Evolutionary conservation across 2,888 invertebrate genomes (phyloP).

Genomic region (Clitarchus hookeri): DNA sequence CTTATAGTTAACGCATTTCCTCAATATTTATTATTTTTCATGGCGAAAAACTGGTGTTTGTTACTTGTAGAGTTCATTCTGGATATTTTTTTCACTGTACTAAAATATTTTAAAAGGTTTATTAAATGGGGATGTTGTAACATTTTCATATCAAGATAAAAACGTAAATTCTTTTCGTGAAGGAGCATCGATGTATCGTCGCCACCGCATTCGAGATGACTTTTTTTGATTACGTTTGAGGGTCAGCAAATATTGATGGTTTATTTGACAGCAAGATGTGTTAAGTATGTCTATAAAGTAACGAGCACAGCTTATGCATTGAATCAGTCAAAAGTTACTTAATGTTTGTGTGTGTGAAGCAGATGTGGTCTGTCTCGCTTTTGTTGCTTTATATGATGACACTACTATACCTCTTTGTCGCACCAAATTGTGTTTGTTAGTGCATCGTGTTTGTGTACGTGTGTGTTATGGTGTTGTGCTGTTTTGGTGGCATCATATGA

Average conservation of each 20-base stretch:
- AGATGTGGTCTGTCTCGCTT: neutral
- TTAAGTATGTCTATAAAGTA: neutral
- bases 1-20: too few species aligned
- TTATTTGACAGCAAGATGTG: neutral
- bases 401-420: neutral
- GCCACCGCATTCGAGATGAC: too few species aligned
- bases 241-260: neutral
- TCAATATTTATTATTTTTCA: too few species aligned
- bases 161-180: too few species aligned
- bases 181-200: too few species aligned
- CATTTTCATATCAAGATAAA: too few species aligned
- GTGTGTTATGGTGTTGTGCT: neutral
- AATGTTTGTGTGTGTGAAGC: neutral
- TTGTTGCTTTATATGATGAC: constrained; percentile 1
- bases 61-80: too few species aligned
- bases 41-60: too few species aligned
- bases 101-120: too few species aligned
- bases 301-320: neutral
- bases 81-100: too few species aligned
- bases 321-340: neutral
- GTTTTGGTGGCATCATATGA: neutral
- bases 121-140: too few species aligned
- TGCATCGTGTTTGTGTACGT: neutral
- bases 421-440: constrained; percentile 14
- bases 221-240: too few species aligned